phyloP scores from a whole-genome alignment of 2,888 invertebrate genomes.

The Chalcosyrphus nemorum region DNA sequence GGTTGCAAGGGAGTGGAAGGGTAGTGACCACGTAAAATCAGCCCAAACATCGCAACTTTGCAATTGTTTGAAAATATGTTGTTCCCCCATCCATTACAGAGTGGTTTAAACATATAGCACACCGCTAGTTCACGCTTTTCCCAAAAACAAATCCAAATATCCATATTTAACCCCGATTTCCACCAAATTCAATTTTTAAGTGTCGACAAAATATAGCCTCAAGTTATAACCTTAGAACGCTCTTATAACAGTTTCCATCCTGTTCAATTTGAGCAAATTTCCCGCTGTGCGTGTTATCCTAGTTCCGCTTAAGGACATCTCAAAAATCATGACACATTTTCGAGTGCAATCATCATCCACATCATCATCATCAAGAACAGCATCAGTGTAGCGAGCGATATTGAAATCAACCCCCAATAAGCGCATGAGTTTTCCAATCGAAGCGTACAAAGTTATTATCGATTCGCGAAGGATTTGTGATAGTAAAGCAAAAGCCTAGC shows the following conservation, averaged over 20 bases:
- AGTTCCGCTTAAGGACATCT: conserved; percentile 61
- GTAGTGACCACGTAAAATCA: too few species aligned
- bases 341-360: conserved; percentile 45
- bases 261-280: conserved; percentile 39
- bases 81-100: background rate
- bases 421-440: conserved; percentile 66
- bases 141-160: conserved; percentile 15
- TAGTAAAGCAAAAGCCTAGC: background rate
- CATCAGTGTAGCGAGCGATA: conserved; percentile 30
- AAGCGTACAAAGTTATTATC: conserved; percentile 57
- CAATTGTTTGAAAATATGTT: too few species aligned
- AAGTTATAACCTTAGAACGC: conserved; percentile 29
- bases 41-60: too few species aligned
- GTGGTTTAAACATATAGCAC: background rate
- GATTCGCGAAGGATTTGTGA: conserved; percentile 49
- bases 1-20: too few species aligned
- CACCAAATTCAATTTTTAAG: conserved; percentile 57
- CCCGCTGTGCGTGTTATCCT: conserved; percentile 63
- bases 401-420: conserved; percentile 55
- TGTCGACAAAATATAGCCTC: conserved; percentile 49
- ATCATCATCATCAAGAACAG: conserved; percentile 16
- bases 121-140: background rate
- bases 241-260: conserved; percentile 50
- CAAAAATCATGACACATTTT: conserved; percentile 68
- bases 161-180: conserved; percentile 30